Percentiles rank a stretch among this genome's conserved stretches.
phyloP scores from a whole-genome alignment of 2,113 vertebrate species.

The Upupa epops region DNA sequence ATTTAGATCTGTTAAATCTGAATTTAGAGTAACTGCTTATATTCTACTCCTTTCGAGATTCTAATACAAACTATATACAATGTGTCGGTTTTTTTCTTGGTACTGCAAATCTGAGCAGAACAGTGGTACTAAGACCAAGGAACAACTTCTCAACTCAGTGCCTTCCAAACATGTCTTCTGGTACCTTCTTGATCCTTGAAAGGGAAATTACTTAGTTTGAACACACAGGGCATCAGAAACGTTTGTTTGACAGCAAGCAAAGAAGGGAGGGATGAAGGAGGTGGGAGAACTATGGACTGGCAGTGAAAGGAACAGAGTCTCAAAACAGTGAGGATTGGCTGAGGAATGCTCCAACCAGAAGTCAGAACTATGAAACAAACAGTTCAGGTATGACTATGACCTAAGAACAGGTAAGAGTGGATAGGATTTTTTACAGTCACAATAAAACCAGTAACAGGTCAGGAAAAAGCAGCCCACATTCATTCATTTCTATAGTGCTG shows the following conservation, averaged over 20 bases:
- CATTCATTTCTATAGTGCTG: background rate
- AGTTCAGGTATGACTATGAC: background rate
- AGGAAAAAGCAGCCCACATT: background rate
- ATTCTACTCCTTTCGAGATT: background rate
- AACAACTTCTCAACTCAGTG: background rate
- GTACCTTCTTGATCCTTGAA: background rate
- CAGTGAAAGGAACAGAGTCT: background rate
- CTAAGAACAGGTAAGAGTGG: background rate
- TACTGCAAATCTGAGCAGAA: background rate
- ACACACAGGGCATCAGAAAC: background rate
- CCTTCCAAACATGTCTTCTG: background rate
- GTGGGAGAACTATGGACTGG: background rate
- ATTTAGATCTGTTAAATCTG: background rate
- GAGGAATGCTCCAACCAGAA: background rate
- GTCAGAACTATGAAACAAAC: background rate
- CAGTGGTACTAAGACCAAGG: background rate
- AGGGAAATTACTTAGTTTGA: background rate
- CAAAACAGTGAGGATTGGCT: background rate
- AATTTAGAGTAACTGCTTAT: background rate
- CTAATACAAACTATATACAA: background rate
- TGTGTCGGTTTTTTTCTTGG: too few species aligned
- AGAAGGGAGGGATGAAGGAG: too few species aligned
- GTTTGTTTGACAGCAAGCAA: fast-evolving
- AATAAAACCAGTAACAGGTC: background rate
- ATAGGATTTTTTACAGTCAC: background rate